Percentiles rank a stretch among this genome's conserved stretches.
These are phyloP conservation scores for Sturnira hondurensis DNA, from an alignment of 2,113 vertebrate genomes.

Conservation along the genomic window DNA sequence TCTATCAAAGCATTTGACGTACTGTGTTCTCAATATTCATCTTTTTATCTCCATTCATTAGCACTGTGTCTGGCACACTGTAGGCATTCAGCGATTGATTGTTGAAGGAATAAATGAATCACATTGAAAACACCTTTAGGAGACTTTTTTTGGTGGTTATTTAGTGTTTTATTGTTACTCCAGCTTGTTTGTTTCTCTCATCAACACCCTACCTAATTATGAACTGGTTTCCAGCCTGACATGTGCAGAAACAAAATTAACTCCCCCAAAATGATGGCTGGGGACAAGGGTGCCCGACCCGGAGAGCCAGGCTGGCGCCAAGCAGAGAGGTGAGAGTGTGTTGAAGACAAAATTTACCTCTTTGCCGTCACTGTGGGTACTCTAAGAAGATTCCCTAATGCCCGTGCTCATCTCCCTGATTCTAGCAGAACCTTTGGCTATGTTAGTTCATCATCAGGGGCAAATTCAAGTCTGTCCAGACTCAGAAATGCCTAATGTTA, in stretches of 20 bases:
- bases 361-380: background rate
- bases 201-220: background rate
- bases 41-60: background rate
- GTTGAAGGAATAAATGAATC: background rate
- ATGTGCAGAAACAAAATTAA: background rate
- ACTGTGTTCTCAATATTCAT: background rate
- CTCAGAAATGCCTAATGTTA: background rate
- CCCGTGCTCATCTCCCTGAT: background rate
- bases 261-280: background rate
- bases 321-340: accelerated
- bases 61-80: background rate
- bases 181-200: background rate
- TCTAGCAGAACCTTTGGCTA: background rate
- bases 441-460: background rate
- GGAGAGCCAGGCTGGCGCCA: background rate
- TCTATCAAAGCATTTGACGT: background rate
- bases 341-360: background rate
- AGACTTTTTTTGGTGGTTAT: background rate
- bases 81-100: background rate
- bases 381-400: background rate
- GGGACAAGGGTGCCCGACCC: background rate
- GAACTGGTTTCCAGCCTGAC: background rate
- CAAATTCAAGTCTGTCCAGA: background rate
- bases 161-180: background rate
- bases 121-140: background rate